Evolutionary conservation across 23 tunicate genomes (phyloP).

Genomic region (Ascidia mentula): DNA sequence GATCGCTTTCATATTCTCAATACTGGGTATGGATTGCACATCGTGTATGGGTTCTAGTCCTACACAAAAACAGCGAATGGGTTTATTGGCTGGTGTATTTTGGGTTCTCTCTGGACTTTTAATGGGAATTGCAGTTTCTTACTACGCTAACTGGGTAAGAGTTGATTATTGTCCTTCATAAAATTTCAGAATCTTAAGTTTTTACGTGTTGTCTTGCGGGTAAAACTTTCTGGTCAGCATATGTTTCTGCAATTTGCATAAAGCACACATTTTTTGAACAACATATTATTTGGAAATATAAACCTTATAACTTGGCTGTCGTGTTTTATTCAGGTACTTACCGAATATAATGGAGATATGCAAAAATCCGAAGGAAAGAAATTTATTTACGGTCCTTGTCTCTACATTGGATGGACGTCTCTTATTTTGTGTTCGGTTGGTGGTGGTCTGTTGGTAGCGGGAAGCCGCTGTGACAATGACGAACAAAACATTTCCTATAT

Average conservation of each 20-base stretch:
- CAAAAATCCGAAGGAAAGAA: conserved; percentile 18
- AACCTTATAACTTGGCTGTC: too few species aligned
- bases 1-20: conserved; percentile 48
- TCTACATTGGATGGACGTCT: conserved; percentile 60
- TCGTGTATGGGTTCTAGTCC: conserved; percentile 41
- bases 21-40: conserved; percentile 86
- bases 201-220: too few species aligned
- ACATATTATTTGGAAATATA: too few species aligned
- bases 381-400: conserved; percentile 34
- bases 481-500: conserved; percentile 22
- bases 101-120: conserved; percentile 51
- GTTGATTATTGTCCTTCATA: too few species aligned
- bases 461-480: conserved; percentile 31
- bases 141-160: conserved; percentile 65
- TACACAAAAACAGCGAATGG: conserved; percentile 31
- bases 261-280: too few species aligned
- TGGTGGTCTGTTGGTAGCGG: conserved; percentile 21
- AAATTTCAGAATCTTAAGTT: too few species aligned
- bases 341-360: conserved; percentile 33
- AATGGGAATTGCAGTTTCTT: conserved; percentile 82
- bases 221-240: too few species aligned
- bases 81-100: conserved; percentile 35
- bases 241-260: too few species aligned
- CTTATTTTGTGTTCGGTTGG: conserved; percentile 19
- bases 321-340: conserved; percentile 38